phyloP scores from a whole-genome alignment of 2,797 vertebrate species.

The Gobio occitaniae region DNA sequence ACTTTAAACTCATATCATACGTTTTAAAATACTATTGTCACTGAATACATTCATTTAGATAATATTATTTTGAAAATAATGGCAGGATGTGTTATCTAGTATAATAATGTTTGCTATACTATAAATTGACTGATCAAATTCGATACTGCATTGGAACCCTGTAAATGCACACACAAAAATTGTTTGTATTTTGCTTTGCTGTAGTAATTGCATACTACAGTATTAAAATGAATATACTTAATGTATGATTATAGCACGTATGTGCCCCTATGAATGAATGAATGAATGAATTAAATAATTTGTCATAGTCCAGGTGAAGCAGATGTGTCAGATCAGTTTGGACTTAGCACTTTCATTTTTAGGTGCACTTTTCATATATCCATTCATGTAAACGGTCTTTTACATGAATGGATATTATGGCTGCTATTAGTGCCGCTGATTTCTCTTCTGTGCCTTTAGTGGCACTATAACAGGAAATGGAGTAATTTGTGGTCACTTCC shows the following conservation, averaged over 20 bases:
- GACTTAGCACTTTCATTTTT: not conserved
- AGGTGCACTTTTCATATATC: not conserved
- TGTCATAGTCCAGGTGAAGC: not conserved
- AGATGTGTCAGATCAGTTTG: not conserved
- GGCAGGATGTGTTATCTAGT: not conserved
- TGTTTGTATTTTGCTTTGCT: not conserved
- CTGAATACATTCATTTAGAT: not conserved
- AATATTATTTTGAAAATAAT: not conserved
- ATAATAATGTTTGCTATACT: not conserved
- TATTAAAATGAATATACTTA: not conserved
- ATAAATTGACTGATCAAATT: not conserved
- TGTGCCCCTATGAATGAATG: not conserved
- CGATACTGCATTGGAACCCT: not conserved
- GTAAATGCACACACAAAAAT: not conserved
- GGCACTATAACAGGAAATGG: slow-evolving; percentile 8
- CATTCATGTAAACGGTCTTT: not conserved
- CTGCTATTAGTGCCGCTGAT: not conserved
- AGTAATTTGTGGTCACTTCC: slow-evolving; percentile 59
- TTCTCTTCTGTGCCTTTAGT: not conserved
- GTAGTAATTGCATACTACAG: not conserved
- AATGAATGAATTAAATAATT: not conserved
- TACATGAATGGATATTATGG: not conserved
- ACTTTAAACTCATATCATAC: not conserved
- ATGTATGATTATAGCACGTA: not conserved
- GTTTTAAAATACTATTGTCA: not conserved